A percentile compares a stretch with the other conserved stretches of the same genome.
phyloP scores from a whole-genome alignment of 1,140 invertebrate genomes.

The Zaprionus camerounensis region DNA sequence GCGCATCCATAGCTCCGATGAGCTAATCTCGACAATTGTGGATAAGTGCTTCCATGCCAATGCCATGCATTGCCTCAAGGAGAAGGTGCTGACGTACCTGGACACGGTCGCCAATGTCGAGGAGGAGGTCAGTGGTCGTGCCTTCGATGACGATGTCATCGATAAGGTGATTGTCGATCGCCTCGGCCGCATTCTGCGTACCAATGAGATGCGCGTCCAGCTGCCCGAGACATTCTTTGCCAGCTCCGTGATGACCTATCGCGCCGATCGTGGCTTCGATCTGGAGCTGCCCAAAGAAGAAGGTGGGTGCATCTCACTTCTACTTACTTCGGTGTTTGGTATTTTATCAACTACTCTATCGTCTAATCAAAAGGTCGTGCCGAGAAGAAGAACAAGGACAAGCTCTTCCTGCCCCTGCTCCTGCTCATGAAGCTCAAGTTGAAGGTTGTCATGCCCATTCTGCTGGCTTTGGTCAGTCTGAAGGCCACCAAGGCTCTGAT shows the following conservation, averaged over 20 bases:
- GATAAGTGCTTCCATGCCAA: conserved; percentile 89
- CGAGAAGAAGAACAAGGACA: conserved; percentile 89
- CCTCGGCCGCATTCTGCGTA: conserved; percentile 88
- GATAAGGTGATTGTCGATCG: conserved; percentile 91
- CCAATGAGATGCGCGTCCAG: conserved; percentile 89
- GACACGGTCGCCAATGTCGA: conserved; percentile 88
- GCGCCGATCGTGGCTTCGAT: conserved; percentile 88
- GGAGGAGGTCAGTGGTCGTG: conserved; percentile 87
- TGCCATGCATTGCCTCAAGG: conserved; percentile 89
- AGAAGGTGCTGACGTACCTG: conserved; percentile 89
- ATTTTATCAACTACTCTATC: neutral
- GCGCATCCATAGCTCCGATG: conserved; percentile 87
- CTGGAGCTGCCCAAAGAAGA: conserved; percentile 86
- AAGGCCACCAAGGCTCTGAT: conserved; percentile 93
- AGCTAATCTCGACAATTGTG: conserved; percentile 89
- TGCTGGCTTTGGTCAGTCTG: conserved; percentile 90
- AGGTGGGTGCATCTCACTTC: conserved; percentile 64
- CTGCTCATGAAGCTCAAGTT: conserved; percentile 92
- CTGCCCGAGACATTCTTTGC: conserved; percentile 90
- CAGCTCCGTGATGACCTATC: conserved; percentile 88
- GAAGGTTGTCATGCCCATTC: conserved; percentile 92
- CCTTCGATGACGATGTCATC: conserved; percentile 86
- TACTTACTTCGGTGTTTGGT: conserved; percentile 27
- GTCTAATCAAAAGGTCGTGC: conserved; percentile 63
- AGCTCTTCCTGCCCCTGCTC: conserved; percentile 90